These are phyloP conservation scores for Halcyon malimbica DNA, from an alignment of 2,113 vertebrate species.

Conservation along the genomic window DNA sequence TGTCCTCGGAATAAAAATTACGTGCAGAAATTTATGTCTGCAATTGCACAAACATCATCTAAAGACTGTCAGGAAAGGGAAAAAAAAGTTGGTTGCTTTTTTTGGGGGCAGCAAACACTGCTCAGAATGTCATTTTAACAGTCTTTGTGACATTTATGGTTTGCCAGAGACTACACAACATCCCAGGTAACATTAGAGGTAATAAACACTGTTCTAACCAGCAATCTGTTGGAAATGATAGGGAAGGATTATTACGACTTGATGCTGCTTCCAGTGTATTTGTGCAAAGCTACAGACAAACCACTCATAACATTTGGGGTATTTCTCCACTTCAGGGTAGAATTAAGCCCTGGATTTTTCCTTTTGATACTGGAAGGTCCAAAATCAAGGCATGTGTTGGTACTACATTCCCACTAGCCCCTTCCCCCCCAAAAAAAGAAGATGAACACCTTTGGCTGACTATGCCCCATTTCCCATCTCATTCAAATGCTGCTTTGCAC, in stretches of 20 bases:
- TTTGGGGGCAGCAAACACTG: neutral
- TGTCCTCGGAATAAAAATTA: neutral
- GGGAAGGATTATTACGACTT: neutral
- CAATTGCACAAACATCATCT: too few relatives aligned
- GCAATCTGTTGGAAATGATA: neutral
- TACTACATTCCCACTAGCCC: neutral
- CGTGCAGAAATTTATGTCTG: neutral
- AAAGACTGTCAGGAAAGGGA: fast-evolving
- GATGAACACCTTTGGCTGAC: neutral
- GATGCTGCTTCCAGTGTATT: neutral
- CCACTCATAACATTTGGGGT: neutral
- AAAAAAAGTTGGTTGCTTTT: neutral
- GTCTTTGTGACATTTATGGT: neutral
- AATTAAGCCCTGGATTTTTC: neutral
- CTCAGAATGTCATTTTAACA: neutral
- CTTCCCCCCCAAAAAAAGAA: fast-evolving
- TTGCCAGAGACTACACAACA: neutral
- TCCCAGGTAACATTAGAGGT: neutral
- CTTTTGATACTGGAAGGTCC: neutral
- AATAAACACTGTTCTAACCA: neutral
- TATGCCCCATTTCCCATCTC: neutral
- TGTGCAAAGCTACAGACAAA: neutral
- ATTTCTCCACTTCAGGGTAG: neutral
- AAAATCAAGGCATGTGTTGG: neutral
- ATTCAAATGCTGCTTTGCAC: neutral